These are phyloP conservation scores for Drosophila ochracea DNA, from an alignment of 2,888 invertebrate genomes.

Conservation along the genomic window DNA sequence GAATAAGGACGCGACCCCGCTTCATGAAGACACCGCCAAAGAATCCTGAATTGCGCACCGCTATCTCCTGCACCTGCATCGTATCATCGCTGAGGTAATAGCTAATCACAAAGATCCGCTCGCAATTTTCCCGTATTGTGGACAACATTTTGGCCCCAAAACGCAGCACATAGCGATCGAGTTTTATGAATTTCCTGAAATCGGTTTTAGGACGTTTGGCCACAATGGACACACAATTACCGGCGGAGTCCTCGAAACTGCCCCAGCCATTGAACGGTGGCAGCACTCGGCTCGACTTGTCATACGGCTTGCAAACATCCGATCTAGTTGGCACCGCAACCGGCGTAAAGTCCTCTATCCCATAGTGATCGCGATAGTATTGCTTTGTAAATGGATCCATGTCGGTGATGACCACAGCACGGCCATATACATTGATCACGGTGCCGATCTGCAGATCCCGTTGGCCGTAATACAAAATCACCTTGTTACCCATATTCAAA, in stretches of 20 bases:
- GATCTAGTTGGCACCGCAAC: slow-evolving; percentile 73
- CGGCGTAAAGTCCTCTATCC: slow-evolving; percentile 83
- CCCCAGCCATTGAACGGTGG: slow-evolving; percentile 97
- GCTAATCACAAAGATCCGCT: slow-evolving; percentile 92
- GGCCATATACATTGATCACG: slow-evolving; percentile 92
- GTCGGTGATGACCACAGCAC: slow-evolving; percentile 92
- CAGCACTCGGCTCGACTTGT: slow-evolving; percentile 82
- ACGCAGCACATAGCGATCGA: slow-evolving; percentile 91
- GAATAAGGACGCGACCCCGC: slow-evolving; percentile 90
- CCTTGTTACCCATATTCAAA: slow-evolving; percentile 86
- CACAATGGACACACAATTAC: slow-evolving; percentile 92
- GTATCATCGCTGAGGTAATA: slow-evolving; percentile 94
- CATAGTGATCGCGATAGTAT: slow-evolving; percentile 89
- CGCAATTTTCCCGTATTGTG: slow-evolving; percentile 88
- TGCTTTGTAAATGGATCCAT: slow-evolving; percentile 94
- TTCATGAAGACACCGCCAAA: slow-evolving; percentile 88
- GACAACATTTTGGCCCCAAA: slow-evolving; percentile 92
- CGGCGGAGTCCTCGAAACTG: slow-evolving; percentile 94
- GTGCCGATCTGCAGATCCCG: slow-evolving; percentile 93
- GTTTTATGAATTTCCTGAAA: slow-evolving; percentile 92
- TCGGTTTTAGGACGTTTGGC: slow-evolving; percentile 91
- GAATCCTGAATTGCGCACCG: slow-evolving; percentile 90
- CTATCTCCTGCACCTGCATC: slow-evolving; percentile 92
- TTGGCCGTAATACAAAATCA: slow-evolving; percentile 82
- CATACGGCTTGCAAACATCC: slow-evolving; percentile 63